A percentile compares a stretch with the other conserved stretches of the same genome.
These are phyloP conservation scores for Hafferia zeledoni DNA, from an alignment of 2,797 vertebrate genomes.

Conservation along the genomic window DNA sequence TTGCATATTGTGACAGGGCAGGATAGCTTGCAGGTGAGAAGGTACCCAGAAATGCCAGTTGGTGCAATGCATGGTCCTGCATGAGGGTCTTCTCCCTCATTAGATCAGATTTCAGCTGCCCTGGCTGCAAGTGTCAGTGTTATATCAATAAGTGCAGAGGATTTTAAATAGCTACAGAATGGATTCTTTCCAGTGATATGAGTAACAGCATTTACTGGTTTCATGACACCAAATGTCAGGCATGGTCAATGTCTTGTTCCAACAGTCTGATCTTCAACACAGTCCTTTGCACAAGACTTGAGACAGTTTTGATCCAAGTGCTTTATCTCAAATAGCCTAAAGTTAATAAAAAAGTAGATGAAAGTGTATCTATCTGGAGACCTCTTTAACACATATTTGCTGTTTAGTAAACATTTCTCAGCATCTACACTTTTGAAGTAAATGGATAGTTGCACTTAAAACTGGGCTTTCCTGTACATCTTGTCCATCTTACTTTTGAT, in stretches of 20 bases:
- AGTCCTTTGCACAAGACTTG: not conserved
- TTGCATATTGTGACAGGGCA: not conserved
- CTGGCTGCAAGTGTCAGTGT: not conserved
- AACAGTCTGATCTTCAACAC: not conserved
- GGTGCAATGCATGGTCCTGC: not conserved
- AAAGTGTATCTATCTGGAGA: not conserved
- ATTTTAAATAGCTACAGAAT: not conserved
- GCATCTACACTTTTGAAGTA: not conserved
- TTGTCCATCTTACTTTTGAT: not conserved
- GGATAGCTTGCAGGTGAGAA: not conserved
- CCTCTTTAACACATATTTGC: not conserved
- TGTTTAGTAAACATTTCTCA: not conserved
- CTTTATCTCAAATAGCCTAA: not conserved
- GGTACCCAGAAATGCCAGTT: not conserved
- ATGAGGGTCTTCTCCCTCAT: not conserved
- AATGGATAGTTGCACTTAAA: not conserved
- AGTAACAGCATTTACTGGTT: not conserved
- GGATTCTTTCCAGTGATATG: not conserved
- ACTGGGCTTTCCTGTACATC: not conserved
- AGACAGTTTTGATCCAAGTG: not conserved
- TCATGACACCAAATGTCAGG: accelerated
- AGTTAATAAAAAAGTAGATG: not conserved
- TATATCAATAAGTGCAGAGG: not conserved
- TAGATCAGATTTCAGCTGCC: not conserved
- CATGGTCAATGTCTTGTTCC: not conserved